Evolutionary conservation across 2,113 vertebrate genomes (phyloP), one percentile per base, ranked within the genome.

Genomic region (Dermatemys mawii): DNA sequence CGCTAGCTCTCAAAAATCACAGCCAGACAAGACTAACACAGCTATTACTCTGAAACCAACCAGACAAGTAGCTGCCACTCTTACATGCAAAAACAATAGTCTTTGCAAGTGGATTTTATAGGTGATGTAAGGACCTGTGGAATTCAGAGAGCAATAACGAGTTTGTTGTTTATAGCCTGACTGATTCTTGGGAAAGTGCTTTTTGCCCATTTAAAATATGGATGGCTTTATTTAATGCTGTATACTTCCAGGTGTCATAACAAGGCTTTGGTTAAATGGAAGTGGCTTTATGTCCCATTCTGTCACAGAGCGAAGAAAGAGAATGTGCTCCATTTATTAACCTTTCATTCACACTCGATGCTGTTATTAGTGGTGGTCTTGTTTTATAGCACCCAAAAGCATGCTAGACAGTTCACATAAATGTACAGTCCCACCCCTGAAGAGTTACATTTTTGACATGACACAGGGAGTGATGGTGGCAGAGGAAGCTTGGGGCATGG

Each of bases 391-490:
- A 32, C 67, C 85, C 38, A 48, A 83, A 84, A 93, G 48, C 54
- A 79, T 78, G 13, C 44, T 85, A 75, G 75, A n/a, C 82, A 83
- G 14, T 67, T 63, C 55, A 14, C 8, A 21, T 14, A 55, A 44
- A 41, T 70, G 76, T 81, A 60, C 60, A 21, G 9, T 12, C 80
- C 83, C 81, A 8, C 24, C 55, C 70, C 49, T 46, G 35, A 51
- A 95, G 49, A 7, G 38, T 29, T 44, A 81, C 16, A 53, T 60
- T 60, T 60, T 44, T 73, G 51, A 85, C 88, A 57, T 50, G 90
- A n/a, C n/a, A n/a, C n/a, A n/a, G n/a, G n/a, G n/a, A 44, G 60
- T 95, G 93, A 91, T 78, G 86, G 86, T 92, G 92, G 84, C 29
- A 95, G 83, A 63, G 14, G 57, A 60, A 5, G 44, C 46, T 46